Base-by-base conservation (phyloP, 1,140 invertebrate genomes). In the Drosophila azteca region DNA sequence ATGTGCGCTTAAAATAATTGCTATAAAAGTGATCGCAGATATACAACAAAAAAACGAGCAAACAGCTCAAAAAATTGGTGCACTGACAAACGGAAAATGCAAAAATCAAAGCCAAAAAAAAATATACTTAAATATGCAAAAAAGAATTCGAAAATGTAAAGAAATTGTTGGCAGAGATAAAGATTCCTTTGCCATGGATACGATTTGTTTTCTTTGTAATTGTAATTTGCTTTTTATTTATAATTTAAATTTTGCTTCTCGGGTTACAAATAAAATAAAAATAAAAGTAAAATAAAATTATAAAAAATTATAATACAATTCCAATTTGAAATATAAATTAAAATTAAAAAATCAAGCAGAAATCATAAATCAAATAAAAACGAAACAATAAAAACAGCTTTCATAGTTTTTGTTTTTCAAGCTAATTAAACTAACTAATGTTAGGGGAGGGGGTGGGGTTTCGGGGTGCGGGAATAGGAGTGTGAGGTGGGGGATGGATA, bases 1-100 rank as follows among this genome's bases (percentile, higher is more conserved):
- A 67, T 77, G 75, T 79, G 79, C 79, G 71, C 66, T 87, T 85
- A 82, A 73, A 82, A 66, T 85, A 85, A 87, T 85, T 81, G 83
- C 82, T 59, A 87, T 55, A 71, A 69, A 15, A 71, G 66, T 57
- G 63, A 79, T 82, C 62, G 77, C 31, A 15, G 17, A 74, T 70
- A 83, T 62, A 59, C 39, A 53, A 20, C 0, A 20, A 20, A 45
- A 17, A 59, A 57, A 74, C 63, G 48, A 62, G 57, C 49, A 66
- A 58, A 63, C 35, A 61, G 61, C 57, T 54, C 15, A 48, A 69
- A 62, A 62, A 44, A 65, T 29, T 65, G 69, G 78, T 87, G 82
- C 83, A 60, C 49, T 52, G 48, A 48, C 53, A 69, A 70, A 70
- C 65, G 53, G 31, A 58, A 59, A 69, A 39, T 51, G 46, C 65